A percentile compares a stretch with the other conserved stretches of the same genome.
Evolutionary conservation across 2,113 vertebrate genomes (phyloP).

Genomic region (Hyperopisus bebe): DNA sequence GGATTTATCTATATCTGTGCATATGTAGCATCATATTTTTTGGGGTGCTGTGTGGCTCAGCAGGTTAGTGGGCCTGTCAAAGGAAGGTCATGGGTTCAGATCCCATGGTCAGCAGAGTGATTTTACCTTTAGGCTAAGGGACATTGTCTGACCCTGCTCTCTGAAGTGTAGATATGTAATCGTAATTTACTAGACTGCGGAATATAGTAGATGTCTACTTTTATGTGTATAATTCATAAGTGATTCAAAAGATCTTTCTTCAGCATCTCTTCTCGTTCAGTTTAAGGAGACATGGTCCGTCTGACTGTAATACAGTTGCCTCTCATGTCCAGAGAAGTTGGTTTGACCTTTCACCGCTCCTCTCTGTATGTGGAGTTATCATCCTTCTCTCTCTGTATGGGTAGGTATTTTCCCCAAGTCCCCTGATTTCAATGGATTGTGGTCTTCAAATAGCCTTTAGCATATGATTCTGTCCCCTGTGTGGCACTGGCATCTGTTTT

Average conservation of each 20-base stretch:
- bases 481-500: neutral
- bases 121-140: neutral
- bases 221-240: neutral
- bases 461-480: neutral
- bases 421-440: neutral
- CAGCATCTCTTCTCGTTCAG: neutral
- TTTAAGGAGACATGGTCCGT: neutral
- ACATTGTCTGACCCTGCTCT: neutral
- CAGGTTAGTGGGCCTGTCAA: no score
- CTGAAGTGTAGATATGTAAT: neutral
- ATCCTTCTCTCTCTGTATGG: neutral
- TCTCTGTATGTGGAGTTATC: neutral
- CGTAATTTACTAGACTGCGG: neutral
- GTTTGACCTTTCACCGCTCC: neutral
- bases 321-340: neutral
- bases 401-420: neutral
- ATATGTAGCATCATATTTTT: neutral
- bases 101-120: neutral
- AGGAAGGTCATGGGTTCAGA: neutral
- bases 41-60: neutral
- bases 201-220: neutral
- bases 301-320: neutral
- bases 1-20: neutral
- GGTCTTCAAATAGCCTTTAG: neutral
- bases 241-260: neutral